These are phyloP conservation scores for Orthosia gothica DNA, from an alignment of 2,888 invertebrate species.

Conservation along the genomic window DNA sequence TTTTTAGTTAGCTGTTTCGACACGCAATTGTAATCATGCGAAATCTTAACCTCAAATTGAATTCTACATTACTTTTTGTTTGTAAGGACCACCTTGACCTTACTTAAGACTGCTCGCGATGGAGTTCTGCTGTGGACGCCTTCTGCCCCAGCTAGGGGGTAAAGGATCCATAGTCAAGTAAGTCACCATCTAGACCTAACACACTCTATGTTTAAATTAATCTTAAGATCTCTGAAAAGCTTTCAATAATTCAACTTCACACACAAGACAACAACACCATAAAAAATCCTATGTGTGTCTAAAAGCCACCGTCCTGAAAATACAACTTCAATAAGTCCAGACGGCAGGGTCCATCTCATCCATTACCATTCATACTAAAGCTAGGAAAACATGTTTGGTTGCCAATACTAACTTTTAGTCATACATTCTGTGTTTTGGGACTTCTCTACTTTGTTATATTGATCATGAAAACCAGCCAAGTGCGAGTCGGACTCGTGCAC, in stretches of 20 bases:
- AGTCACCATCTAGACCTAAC: background rate
- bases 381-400: conserved; percentile 31
- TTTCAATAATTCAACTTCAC: background rate
- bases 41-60: conserved; percentile 46
- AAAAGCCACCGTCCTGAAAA: background rate
- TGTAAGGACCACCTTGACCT: background rate
- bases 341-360: background rate
- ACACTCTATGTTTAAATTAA: background rate
- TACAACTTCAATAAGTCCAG: background rate
- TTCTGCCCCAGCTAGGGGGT: too few species aligned
- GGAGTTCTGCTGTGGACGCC: too few species aligned
- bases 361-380: conserved; percentile 12
- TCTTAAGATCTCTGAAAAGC: too few species aligned
- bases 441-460: background rate
- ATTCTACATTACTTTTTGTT: conserved; percentile 17
- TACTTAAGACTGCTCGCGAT: too few species aligned
- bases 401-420: conserved; percentile 39
- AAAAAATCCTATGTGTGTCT: background rate
- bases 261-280: background rate
- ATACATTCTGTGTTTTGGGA: conserved; percentile 9
- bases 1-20: conserved; percentile 68
- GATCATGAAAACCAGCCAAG: too few species aligned
- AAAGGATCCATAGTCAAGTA: too few species aligned
- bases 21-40: conserved; percentile 64
- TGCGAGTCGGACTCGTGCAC: too few species aligned